Conservation (phyloP, 2,797 vertebrate species). For the Echiichthys vipera region DNA sequence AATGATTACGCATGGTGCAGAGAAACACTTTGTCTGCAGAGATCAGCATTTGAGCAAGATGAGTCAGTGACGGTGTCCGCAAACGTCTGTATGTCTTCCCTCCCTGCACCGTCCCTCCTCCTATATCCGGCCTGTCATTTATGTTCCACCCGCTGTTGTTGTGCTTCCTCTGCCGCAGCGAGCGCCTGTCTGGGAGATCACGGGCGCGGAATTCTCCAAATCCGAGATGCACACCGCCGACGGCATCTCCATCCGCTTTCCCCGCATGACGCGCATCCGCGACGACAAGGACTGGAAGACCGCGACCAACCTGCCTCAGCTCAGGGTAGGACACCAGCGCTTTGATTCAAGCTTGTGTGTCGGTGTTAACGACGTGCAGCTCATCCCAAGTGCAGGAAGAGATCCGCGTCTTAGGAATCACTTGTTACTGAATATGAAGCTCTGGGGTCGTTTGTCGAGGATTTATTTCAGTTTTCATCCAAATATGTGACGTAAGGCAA, state of each 20-base stretch:
- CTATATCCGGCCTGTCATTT: neutral
- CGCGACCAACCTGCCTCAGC: constrained; percentile 93
- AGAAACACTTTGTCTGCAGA: neutral
- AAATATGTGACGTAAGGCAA: too few species aligned
- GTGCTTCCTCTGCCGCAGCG: constrained; percentile 81
- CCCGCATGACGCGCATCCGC: constrained; percentile 95
- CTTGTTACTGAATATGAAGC: neutral
- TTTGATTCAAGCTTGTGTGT: too few species aligned
- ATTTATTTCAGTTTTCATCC: too few species aligned
- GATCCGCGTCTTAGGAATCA: too few species aligned
- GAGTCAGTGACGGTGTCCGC: neutral
- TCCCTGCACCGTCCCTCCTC: too few species aligned
- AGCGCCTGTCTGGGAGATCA: constrained; percentile 98
- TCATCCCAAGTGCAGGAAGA: too few species aligned
- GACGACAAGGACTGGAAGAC: constrained; percentile 98
- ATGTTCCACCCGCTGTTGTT: neutral
- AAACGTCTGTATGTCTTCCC: too few species aligned
- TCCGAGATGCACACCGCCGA: constrained; percentile 97
- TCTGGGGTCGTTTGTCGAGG: constrained; percentile 1
- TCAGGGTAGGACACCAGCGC: constrained; percentile 82
- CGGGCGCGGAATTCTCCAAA: constrained; percentile 96
- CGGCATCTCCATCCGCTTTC: constrained; percentile 99
- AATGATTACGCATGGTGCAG: neutral
- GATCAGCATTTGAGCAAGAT: constrained; percentile 9
- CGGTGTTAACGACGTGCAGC: too few species aligned